A percentile compares a stretch with the other conserved stretches of the same genome.
phyloP scores from a whole-genome alignment of 2,888 invertebrate genomes.

The Liopterus haemorrhoidalis region DNA sequence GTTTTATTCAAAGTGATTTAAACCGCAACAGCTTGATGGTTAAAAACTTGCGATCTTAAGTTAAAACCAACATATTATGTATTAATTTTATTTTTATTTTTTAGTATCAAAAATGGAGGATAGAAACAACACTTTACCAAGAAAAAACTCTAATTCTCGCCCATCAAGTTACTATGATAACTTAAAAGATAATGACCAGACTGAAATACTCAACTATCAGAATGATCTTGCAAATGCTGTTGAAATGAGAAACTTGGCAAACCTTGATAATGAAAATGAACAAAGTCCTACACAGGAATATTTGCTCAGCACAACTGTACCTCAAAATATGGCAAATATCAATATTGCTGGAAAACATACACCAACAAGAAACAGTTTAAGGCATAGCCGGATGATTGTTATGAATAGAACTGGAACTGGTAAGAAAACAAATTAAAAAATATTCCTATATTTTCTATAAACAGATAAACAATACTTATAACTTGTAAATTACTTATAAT shows the following conservation, averaged over 20 bases:
- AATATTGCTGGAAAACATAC: conserved; percentile 61
- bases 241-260: conserved; percentile 9
- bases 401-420: conserved; percentile 54
- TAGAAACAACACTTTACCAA: no score
- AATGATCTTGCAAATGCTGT: conserved; percentile 14
- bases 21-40: no score
- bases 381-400: conserved; percentile 66
- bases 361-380: conserved; percentile 61
- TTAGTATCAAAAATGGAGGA: no score
- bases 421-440: conserved; percentile 32
- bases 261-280: conserved; percentile 16
- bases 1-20: no score
- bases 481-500: no score
- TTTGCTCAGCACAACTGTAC: conserved; percentile 59
- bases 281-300: conserved; percentile 49
- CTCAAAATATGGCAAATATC: conserved; percentile 58
- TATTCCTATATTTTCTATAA: background rate
- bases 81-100: no score
- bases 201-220: conserved; percentile 19
- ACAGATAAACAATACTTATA: background rate
- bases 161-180: conserved; percentile 48
- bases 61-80: no score
- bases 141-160: no score
- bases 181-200: conserved; percentile 34
- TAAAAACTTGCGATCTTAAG: no score